A percentile compares a stretch with the other conserved stretches of the same genome.
These are phyloP conservation scores for Chaetura pelagica DNA, from an alignment of 2,113 vertebrate genomes.

Conservation along the genomic window DNA sequence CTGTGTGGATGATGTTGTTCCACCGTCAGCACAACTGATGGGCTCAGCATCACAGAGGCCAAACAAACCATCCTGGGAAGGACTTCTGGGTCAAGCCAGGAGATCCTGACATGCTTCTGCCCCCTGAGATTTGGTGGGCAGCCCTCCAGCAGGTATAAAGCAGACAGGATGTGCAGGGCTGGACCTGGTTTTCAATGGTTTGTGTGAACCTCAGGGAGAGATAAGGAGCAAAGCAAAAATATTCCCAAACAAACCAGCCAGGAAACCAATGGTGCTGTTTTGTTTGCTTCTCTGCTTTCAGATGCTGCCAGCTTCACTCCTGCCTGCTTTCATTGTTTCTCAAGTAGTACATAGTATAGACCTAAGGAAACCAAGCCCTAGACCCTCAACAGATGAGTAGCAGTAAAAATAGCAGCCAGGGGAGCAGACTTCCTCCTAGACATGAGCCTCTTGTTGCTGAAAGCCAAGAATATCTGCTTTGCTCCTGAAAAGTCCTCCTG, in stretches of 20 bases:
- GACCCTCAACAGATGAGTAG: background rate
- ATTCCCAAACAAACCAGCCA: background rate
- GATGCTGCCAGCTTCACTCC: background rate
- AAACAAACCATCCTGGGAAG: background rate
- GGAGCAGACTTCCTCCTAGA: constrained; percentile 37
- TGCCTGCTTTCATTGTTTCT: constrained; percentile 18
- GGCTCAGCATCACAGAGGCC: background rate
- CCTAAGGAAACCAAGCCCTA: constrained; percentile 49
- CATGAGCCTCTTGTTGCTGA: background rate
- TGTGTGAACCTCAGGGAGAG: background rate
- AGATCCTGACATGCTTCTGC: background rate
- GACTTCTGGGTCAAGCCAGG: background rate
- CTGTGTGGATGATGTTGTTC: background rate
- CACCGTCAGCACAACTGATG: background rate
- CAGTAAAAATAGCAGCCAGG: constrained; percentile 35
- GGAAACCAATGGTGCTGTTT: background rate
- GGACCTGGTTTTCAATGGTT: background rate
- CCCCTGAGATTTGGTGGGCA: background rate
- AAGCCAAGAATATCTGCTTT: background rate
- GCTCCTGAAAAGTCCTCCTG: background rate
- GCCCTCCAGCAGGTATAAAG: background rate
- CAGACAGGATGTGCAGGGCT: background rate
- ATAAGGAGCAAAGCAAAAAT: background rate
- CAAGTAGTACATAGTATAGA: background rate
- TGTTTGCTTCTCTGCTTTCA: background rate